Evolutionary conservation across 2,797 vertebrate genomes (phyloP), one percentile per base, ranked within the genome.

Genomic region (Cottoperca gobio): DNA sequence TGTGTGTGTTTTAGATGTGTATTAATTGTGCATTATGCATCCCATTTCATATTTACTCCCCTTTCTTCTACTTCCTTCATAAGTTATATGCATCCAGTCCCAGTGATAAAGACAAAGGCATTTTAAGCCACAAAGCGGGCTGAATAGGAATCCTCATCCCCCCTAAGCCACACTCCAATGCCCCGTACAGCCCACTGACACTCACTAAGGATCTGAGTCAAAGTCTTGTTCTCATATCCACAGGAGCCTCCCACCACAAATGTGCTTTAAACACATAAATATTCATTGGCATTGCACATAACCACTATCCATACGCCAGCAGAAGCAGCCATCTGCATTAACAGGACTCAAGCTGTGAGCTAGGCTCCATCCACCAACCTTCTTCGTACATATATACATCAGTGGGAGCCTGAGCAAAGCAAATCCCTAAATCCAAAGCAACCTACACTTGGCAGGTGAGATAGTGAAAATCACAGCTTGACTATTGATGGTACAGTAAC

Each of bases 261-360:
- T 88, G 84, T 82, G 86, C 80, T 93, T 93, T 89, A 92, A 92
- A 88, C 66, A 88, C 89, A 94, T 93, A 93, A 92, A 95, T 94
- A 94, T 94, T 93, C 89, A 93, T 89, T 89, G 91, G 82, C 82
- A 85, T 85, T 82, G 73, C 90, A 91, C 92, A 91, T 87, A 93
- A 86, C 87, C 85, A 86, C 74, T 82, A 62, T 61, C 88, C 81
- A 79, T 89, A 76, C 86, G 73, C 88, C 83, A 85, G 81, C 79
- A 83, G 82, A 88, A 81, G 69, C 79, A 86, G 87, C 94, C 94
- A 94, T 94, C 94, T 95, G 94, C 92, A 94, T 91, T 91, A 90
- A 85, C 85, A 79, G 77, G 82, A 87, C 81, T 94, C 91, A 92
- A 92, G 91, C 94, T 94, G 92, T 85, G 90, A 83, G 88, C 76